phyloP scores from a whole-genome alignment of 2,113 vertebrate genomes.

The Ailurus styani region DNA sequence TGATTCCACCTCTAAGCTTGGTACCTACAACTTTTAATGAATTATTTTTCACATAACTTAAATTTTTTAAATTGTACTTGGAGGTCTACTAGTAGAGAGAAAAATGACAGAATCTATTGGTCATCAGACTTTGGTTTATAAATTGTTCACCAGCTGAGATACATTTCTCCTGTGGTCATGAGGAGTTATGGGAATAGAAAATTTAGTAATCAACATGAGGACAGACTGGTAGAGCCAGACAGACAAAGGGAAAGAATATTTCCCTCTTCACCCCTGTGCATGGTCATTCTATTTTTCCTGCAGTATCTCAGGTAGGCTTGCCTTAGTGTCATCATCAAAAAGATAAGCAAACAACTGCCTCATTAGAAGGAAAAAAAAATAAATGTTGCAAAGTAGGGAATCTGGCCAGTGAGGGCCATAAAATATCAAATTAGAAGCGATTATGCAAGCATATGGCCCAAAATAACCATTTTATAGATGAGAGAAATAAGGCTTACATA shows the following conservation, averaged over 20 bases:
- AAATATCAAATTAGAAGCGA: not conserved
- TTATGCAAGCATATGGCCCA: not conserved
- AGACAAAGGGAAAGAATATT: not conserved
- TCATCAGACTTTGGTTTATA: not conserved
- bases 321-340: not conserved
- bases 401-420: not conserved
- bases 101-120: conserved; percentile 52
- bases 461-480: not conserved
- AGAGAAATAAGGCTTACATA: not conserved
- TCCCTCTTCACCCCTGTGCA: not conserved
- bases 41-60: conserved; percentile 42
- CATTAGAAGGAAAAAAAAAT: not conserved
- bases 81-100: conserved; percentile 44
- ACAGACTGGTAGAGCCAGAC: not conserved
- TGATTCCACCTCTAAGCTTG: not conserved
- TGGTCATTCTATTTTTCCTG: not conserved
- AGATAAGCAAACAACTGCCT: not conserved
- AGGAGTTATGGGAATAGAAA: not conserved
- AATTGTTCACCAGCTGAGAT: conserved; percentile 58
- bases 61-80: not conserved
- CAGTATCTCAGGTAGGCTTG: not conserved
- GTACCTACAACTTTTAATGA: conserved; percentile 56
- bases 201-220: not conserved
- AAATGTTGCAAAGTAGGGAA: not conserved
- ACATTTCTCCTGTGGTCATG: not conserved